phyloP scores from a whole-genome alignment of 1,140 invertebrate species.

The Cherax destructor region DNA sequence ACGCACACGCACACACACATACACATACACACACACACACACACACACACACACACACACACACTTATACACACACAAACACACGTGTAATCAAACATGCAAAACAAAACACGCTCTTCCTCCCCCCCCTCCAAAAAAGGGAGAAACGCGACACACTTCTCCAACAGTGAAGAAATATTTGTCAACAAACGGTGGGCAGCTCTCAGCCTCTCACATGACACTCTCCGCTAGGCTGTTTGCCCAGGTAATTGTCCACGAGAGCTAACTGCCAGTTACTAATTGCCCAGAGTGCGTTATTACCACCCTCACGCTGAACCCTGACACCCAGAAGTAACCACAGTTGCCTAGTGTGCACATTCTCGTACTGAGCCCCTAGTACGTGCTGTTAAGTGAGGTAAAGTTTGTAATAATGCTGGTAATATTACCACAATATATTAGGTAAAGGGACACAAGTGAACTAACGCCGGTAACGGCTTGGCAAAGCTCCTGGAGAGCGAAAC shows the following conservation, averaged over 20 bases:
- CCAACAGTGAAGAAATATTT: neutral
- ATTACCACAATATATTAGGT: no score
- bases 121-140: neutral
- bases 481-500: no score
- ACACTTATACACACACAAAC: neutral
- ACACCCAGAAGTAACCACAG: neutral
- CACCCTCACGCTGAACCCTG: neutral
- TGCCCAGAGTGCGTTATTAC: constrained; percentile 28
- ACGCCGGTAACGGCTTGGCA: no score
- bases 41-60: neutral
- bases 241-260: neutral
- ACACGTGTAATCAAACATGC: neutral
- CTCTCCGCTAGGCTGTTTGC: constrained; percentile 1
- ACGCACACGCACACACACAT: neutral
- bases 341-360: neutral
- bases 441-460: no score
- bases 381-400: no score
- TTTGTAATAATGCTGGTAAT: no score
- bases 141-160: no score
- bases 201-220: neutral
- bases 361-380: no score
- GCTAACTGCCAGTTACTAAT: constrained; percentile 35
- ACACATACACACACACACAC: neutral
- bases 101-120: neutral
- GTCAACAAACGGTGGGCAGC: neutral